Evolutionary conservation across 2,888 invertebrate genomes (phyloP), one percentile per base, ranked within the genome.

Genomic region (Seira ritae): DNA sequence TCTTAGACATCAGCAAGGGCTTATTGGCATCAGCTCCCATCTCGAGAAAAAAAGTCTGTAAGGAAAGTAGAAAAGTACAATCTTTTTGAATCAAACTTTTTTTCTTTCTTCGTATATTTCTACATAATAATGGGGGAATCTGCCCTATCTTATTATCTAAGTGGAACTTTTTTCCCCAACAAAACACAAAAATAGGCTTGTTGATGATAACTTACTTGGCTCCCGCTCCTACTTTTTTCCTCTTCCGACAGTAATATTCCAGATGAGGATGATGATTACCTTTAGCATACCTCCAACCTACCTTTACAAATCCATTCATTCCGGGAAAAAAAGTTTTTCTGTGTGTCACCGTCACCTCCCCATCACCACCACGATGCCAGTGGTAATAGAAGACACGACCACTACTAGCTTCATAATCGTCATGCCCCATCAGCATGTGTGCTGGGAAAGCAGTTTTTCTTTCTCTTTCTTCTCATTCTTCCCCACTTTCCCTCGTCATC

Each of bases 101-200:
- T 60, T 17, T n/a, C 60, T 60, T n/a, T n/a, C n/a, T n/a, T n/a
- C n/a, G 60, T 60, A 60, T 60, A 60, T 60, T 60, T 60, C 60
- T 60, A 60, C 60, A 60, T 60, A 60, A 60, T 60, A 60, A 60
- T 60, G 60, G 60, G 60, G 17, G 60, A 60, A 60, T 60, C 60
- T n/a, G 60, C n/a, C 60, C 60, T 60, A 60, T 60, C 60, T 60
- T 60, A 60, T 60, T 60, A 60, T 60, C 60, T 60, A 3, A 60
- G 4, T 60, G 60, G 60, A 60, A 60, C 60, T 60, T 60, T 60
- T 17, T 60, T n/a, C 42, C 60, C 17, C 60, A 15, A 60, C 60
- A 60, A 60, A 42, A 42, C 60, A 60, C 60, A 60, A 6, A 60
- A 60, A 60, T 60, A 60, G 60, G n/a, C 4, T 17, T n/a, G 60